Evolutionary conservation across 2,797 vertebrate species (phyloP).

Genomic region (Lepilemur septentrionalis): DNA sequence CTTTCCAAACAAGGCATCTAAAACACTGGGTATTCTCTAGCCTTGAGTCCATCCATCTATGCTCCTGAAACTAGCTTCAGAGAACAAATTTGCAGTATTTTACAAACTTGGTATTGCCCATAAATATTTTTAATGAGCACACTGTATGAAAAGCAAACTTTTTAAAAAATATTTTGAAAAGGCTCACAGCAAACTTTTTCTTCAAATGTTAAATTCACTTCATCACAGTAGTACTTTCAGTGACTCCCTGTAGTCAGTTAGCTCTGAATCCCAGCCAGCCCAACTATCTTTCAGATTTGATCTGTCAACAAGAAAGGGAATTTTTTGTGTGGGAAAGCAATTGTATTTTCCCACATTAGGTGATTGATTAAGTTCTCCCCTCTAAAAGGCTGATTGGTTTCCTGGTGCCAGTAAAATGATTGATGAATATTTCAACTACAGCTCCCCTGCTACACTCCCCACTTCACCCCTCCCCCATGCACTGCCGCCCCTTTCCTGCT

Average conservation of each 20-base stretch:
- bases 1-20: constrained; percentile 54
- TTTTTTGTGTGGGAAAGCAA: constrained; percentile 48
- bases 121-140: constrained; percentile 5
- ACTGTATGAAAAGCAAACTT: constrained; percentile 47
- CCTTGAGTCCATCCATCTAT: neutral
- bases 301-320: constrained; percentile 57
- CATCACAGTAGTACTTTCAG: constrained; percentile 18
- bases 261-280: constrained; percentile 16
- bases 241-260: constrained; percentile 49
- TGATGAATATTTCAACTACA: constrained; percentile 85
- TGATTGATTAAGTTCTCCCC: constrained; percentile 83
- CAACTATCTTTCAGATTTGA: constrained; percentile 55
- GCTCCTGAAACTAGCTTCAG: neutral
- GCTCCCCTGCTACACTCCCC: constrained; percentile 77
- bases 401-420: constrained; percentile 89
- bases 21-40: neutral
- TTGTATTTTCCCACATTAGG: constrained; percentile 77
- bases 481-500: constrained; percentile 82
- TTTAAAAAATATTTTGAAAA: constrained; percentile 56
- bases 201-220: constrained; percentile 53
- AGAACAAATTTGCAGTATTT: constrained; percentile 48
- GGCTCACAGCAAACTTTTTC: neutral
- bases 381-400: constrained; percentile 86
- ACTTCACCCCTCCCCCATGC: constrained; percentile 58
- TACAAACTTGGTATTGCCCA: neutral